These are phyloP conservation scores for Mystacides longicornis DNA, from an alignment of 2,888 invertebrate genomes.

Conservation along the genomic window DNA sequence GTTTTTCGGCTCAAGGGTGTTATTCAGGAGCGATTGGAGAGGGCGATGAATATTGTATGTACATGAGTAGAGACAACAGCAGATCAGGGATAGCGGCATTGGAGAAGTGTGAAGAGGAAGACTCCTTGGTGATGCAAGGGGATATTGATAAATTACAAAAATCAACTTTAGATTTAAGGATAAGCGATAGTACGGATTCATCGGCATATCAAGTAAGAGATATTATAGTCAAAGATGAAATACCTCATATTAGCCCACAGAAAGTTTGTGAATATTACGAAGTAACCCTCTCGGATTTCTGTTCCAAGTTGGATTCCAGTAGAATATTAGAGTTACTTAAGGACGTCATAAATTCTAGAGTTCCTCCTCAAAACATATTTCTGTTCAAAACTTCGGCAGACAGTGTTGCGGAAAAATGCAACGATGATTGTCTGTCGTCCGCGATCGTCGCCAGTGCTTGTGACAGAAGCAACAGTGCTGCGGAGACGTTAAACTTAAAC, in stretches of 20 bases:
- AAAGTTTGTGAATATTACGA: constrained; percentile 51
- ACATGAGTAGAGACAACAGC: constrained; percentile 37
- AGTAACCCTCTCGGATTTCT: constrained; percentile 70
- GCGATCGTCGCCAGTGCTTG: constrained; percentile 24
- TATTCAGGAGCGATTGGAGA: constrained; percentile 34
- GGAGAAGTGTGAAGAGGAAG: constrained; percentile 37
- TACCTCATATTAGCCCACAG: constrained; percentile 15
- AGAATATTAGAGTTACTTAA: constrained; percentile 75
- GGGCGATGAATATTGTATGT: constrained; percentile 40
- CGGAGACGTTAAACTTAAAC: constrained; percentile 51
- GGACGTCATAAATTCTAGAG: constrained; percentile 69
- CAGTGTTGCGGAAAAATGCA: constrained; percentile 36
- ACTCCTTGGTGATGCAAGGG: constrained; percentile 29
- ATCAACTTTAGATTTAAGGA: constrained; percentile 41
- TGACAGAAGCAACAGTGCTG: constrained; percentile 14
- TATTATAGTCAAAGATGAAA: constrained; percentile 14
- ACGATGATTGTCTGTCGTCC: constrained; percentile 14
- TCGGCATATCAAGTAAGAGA: constrained; percentile 2
- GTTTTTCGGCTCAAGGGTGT: constrained; percentile 42
- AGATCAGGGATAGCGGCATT: constrained; percentile 34
- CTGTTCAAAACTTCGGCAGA: constrained; percentile 16
- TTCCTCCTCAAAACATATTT: constrained; percentile 57
- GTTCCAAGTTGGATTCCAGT: constrained; percentile 70
- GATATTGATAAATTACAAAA: constrained; percentile 42
- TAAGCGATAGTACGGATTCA: constrained; percentile 15